Percentiles rank a stretch among this genome's conserved stretches.
Evolutionary conservation across 2,888 invertebrate genomes (phyloP).

Genomic region (Fragum fragum): DNA sequence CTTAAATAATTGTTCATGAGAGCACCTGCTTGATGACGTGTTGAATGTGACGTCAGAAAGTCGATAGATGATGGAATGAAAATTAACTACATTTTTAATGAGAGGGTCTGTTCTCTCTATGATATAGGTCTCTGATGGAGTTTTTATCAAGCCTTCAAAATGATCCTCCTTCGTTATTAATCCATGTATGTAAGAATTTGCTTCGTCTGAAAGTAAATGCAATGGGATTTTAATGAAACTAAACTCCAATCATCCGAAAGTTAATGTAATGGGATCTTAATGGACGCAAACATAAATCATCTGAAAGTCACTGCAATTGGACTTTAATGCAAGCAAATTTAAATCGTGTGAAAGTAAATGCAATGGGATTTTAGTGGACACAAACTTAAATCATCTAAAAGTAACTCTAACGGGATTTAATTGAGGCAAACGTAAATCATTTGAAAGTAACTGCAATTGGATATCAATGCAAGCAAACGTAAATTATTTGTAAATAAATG

Average conservation of each 20-base stretch:
- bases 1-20: slow-evolving; percentile 59
- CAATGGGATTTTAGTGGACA: too few species aligned
- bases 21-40: slow-evolving; percentile 67
- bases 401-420: too few species aligned
- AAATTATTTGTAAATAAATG: slow-evolving; percentile 24
- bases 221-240: too few species aligned
- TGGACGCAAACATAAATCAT: too few species aligned
- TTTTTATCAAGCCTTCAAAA: slow-evolving; percentile 94
- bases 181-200: slow-evolving; percentile 92
- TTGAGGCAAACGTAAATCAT: too few species aligned
- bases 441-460: too few species aligned
- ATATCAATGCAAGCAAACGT: too few species aligned
- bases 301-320: too few species aligned
- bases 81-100: slow-evolving; percentile 90
- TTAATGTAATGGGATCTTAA: too few species aligned
- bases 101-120: slow-evolving; percentile 97
- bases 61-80: slow-evolving; percentile 97
- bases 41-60: slow-evolving; percentile 93
- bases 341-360: slow-evolving; percentile 25
- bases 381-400: too few species aligned
- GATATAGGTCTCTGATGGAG: slow-evolving; percentile 91
- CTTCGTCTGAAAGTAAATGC: slow-evolving; percentile 27
- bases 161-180: slow-evolving; percentile 94
- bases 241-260: too few species aligned
- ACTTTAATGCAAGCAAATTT: too few species aligned